Conservation (phyloP, 2,797 vertebrate species). For the Rhabdophis nuchalis region DNA sequence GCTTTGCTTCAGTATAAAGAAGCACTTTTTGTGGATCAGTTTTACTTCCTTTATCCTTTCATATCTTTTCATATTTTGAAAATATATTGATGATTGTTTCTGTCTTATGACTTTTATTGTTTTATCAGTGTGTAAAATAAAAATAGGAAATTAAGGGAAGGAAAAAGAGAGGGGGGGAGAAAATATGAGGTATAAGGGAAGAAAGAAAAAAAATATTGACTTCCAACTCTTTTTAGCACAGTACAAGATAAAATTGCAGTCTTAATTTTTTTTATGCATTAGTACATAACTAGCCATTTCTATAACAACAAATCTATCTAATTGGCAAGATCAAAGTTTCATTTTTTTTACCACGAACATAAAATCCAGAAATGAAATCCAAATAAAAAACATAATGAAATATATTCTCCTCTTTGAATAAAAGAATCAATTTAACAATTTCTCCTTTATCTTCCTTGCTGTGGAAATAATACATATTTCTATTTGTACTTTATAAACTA, state of each 20-base stretch:
- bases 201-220: neutral
- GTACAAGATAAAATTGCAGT: neutral
- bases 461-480: no score
- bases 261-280: neutral
- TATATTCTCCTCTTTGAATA: no score
- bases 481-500: no score
- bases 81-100: neutral
- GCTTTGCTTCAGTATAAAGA: neutral
- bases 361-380: no score
- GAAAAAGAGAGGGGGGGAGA: neutral
- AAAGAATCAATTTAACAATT: no score
- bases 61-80: neutral
- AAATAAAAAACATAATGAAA: no score
- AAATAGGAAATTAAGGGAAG: neutral
- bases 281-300: neutral
- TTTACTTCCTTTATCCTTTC: neutral
- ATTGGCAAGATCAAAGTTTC: no score
- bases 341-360: no score
- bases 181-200: neutral
- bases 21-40: neutral
- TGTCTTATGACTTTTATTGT: neutral
- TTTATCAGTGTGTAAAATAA: neutral
- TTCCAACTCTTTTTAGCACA: neutral
- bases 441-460: no score
- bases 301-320: no score